Conservation (phyloP, 2,113 vertebrate genomes). For the Engraulis encrasicolus region DNA sequence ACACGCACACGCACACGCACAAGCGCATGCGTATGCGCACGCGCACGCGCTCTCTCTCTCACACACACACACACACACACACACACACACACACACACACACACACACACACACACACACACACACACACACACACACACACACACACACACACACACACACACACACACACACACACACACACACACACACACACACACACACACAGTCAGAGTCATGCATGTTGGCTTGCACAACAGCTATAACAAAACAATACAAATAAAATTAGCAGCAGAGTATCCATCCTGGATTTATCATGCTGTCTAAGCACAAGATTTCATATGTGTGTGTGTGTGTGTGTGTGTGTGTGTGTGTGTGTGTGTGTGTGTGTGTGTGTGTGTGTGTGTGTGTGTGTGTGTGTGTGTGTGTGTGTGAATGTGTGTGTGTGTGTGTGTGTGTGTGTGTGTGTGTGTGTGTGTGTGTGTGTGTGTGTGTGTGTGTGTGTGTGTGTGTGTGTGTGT, state of each 20-base stretch:
- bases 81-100: background rate
- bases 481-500: conserved; percentile 43
- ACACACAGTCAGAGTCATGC: background rate
- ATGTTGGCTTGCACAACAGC: too few species aligned
- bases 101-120: background rate
- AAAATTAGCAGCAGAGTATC: too few species aligned
- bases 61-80: background rate
- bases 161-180: background rate
- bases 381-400: background rate
- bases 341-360: background rate
- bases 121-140: background rate
- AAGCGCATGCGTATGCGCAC: too few species aligned
- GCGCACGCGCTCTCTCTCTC: too few species aligned
- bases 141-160: too few species aligned
- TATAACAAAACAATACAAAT: too few species aligned
- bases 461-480: background rate
- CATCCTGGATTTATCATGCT: too few species aligned
- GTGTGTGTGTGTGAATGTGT: background rate
- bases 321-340: background rate
- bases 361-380: background rate
- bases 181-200: background rate
- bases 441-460: background rate
- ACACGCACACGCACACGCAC: too few species aligned
- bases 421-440: background rate
- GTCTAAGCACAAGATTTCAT: too few species aligned